Evolutionary conservation across 2,113 vertebrate genomes (phyloP), one percentile per base, ranked within the genome.

Genomic region (Macroglossus sobrinus): DNA sequence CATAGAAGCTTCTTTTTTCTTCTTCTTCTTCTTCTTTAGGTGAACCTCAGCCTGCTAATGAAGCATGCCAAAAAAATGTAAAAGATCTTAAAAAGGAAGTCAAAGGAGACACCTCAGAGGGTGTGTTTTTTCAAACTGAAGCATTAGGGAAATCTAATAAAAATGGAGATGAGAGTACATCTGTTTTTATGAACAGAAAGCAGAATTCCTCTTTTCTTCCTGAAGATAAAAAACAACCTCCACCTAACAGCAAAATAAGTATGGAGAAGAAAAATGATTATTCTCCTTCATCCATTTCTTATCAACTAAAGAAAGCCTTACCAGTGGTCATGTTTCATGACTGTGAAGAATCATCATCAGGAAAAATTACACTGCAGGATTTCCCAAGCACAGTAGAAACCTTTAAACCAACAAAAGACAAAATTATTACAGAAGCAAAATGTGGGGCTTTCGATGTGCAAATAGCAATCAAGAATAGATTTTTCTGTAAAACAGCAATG

Each of bases 391-490:
- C 89, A 69, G 57, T 76, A 91, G 84, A 98, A 53, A 55, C 15
- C 3, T 3, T 78, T 78, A 92, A 74, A 12, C 59, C 96, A 81
- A 22, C 85, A 55, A 89, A 71, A 75, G 97, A 96, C 64, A 97
- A 98, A 81, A 97, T 98, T 47, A 98, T 97, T 84, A 98, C 98
- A 71, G 98, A 98, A 72, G 91, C 99, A 13, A 98, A 98, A 97
- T 98, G 93, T 9, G 74, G 84, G 0, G 91, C 92, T 50, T 98
- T 98, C n/a, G 93, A 96, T 7, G 28, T 99, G 7, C 98, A 98
- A 89, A 84, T 99, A 53, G 98, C 99, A 98, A 98, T 99, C 69
- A 98, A 98, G 59, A 98, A 99, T 72, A 89, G 68, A 71, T 71
- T 89, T 93, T 94, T 95, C 19, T 95, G 94, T 74, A 89, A 98